Evolutionary conservation across 2,888 invertebrate species (phyloP).

Genomic region (Thera britannica): DNA sequence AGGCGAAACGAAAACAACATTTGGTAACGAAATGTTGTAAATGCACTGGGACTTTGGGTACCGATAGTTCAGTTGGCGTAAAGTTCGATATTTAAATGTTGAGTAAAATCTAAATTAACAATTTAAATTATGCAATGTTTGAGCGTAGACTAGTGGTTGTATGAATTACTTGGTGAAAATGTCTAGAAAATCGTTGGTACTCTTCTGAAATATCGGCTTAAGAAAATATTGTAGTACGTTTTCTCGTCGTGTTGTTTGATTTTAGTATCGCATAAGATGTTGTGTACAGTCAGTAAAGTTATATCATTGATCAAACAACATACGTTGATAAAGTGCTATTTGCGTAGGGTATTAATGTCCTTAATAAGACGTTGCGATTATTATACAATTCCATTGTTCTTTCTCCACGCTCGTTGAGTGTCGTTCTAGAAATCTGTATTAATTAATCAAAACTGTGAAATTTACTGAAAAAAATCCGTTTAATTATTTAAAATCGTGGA

Average conservation of each 20-base stretch:
- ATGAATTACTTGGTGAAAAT: no score
- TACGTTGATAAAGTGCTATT: constrained; percentile 31
- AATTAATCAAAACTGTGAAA: background rate
- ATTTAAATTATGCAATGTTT: background rate
- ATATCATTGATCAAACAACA: constrained; percentile 23
- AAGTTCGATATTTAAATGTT: background rate
- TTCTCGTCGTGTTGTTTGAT: constrained; percentile 7
- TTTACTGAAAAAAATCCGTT: background rate
- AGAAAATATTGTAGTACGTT: background rate
- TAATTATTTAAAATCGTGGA: constrained; percentile 7
- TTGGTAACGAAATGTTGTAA: no score
- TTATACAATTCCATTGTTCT: constrained; percentile 33
- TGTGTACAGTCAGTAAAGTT: constrained; percentile 13
- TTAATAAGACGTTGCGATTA: constrained; percentile 29
- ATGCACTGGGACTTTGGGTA: no score
- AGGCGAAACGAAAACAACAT: no score
- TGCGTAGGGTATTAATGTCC: constrained; percentile 14
- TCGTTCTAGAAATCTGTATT: background rate
- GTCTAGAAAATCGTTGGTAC: background rate
- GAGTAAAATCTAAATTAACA: background rate
- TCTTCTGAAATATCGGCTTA: background rate
- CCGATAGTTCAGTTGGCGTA: background rate
- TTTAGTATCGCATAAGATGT: constrained; percentile 17
- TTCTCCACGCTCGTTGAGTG: constrained; percentile 3
- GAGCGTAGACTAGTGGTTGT: no score